Conservation (phyloP, 1,140 invertebrate species). For the Bilobella aurantiaca region DNA sequence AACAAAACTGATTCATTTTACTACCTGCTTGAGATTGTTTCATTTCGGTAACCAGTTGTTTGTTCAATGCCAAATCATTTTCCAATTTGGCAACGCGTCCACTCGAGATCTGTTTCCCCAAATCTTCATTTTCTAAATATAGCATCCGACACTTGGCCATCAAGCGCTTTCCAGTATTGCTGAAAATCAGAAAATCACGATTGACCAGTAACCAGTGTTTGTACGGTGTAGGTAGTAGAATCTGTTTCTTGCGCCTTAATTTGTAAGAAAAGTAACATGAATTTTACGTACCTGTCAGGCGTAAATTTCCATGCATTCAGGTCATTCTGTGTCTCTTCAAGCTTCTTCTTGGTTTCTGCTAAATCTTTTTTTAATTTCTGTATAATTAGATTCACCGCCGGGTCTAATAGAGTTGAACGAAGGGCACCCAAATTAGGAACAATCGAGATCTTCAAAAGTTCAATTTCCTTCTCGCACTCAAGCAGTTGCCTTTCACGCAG, state of each 20-base stretch:
- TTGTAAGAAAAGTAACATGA: slow-evolving; percentile 1
- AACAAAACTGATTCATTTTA: slow-evolving; percentile 12
- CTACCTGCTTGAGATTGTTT: slow-evolving; percentile 91
- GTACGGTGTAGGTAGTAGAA: too few species aligned
- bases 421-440: slow-evolving; percentile 64
- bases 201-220: too few species aligned
- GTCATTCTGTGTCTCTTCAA: slow-evolving; percentile 96
- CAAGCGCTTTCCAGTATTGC: slow-evolving; percentile 88
- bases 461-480: slow-evolving; percentile 86
- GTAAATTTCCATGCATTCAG: slow-evolving; percentile 97
- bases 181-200: slow-evolving; percentile 38
- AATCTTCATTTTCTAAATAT: slow-evolving; percentile 97
- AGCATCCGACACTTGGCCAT: slow-evolving; percentile 94
- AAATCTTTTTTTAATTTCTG: slow-evolving; percentile 84
- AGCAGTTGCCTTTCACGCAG: slow-evolving; percentile 94
- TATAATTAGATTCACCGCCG: slow-evolving; percentile 88
- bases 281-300: slow-evolving; percentile 57
- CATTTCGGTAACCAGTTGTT: slow-evolving; percentile 90
- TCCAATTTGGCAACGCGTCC: slow-evolving; percentile 90
- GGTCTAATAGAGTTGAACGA: slow-evolving; percentile 77
- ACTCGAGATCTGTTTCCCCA: slow-evolving; percentile 89
- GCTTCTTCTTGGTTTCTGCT: slow-evolving; percentile 71
- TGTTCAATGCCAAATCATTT: slow-evolving; percentile 87
- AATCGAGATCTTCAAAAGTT: slow-evolving; percentile 74
- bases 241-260: background rate